phyloP scores from a whole-genome alignment of 1,140 invertebrate species.

The Caenorhabditis inopinata region DNA sequence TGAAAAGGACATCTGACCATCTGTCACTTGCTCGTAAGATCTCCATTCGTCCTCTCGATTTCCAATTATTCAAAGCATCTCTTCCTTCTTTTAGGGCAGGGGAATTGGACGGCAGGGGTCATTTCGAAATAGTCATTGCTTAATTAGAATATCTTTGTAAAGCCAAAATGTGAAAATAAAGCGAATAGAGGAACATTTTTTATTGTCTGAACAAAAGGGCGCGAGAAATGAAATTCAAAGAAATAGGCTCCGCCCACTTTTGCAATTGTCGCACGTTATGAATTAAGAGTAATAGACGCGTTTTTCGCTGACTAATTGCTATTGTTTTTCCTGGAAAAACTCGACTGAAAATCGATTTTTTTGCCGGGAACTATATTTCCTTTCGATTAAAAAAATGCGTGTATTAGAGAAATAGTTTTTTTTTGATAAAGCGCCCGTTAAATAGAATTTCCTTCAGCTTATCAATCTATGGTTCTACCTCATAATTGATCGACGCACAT shows the following conservation, averaged over 20 bases:
- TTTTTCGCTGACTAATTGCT: not conserved
- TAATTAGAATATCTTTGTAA: constrained; percentile 25
- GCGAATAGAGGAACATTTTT: too few relatives aligned
- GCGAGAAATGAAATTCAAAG: not conserved
- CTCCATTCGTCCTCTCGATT: not conserved
- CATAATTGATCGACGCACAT: too few relatives aligned
- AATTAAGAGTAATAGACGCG: not conserved
- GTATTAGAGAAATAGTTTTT: too few relatives aligned
- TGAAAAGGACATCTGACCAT: not conserved
- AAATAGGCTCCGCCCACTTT: too few relatives aligned
- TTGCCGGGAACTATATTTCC: not conserved
- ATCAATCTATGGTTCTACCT: too few relatives aligned
- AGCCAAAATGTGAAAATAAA: constrained; percentile 14
- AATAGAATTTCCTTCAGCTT: too few relatives aligned
- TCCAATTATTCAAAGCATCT: constrained; percentile 9
- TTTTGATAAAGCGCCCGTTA: too few relatives aligned
- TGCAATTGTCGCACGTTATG: too few relatives aligned
- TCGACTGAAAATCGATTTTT: not conserved
- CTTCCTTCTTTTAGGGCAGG: not conserved
- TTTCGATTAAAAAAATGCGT: too few relatives aligned
- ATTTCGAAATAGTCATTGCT: constrained; percentile 23
- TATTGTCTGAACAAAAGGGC: too few relatives aligned
- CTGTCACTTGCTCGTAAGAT: too few relatives aligned
- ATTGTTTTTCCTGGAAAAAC: too few relatives aligned
- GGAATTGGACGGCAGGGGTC: not conserved